Evolutionary conservation across 64 coral and sea anemone species (phyloP), one percentile per base, ranked within the genome.

Genomic region (Actinia tenebrosa): DNA sequence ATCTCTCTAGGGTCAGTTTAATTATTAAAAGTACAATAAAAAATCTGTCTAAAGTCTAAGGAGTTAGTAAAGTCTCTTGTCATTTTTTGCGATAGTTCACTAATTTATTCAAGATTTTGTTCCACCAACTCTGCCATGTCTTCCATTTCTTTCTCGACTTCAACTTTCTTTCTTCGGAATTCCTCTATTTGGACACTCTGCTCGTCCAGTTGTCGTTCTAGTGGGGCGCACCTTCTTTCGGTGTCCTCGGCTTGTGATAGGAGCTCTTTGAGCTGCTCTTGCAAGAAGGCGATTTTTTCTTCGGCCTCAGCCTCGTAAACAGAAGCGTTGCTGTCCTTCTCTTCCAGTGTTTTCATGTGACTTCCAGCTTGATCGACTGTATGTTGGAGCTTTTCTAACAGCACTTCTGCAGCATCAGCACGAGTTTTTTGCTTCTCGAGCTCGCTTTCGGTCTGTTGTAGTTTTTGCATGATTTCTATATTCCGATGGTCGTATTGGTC

Each of bases 281-380:
- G 64, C 10, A 97, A 90, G 80, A 97, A 97, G 5, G 5, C 22
- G 23, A 97, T 79, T 79, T 97, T 97, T 64, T 97, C 94, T 45
- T 97, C 94, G 22, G 77, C 90, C 10, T 88, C 80, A 16, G 77
- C 44, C 17, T 97, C 94, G 22, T 86, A 63, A 71, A 90, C 80
- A 18, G 86, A 86, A 15, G 94, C 94, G 77, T 91, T 60, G 77
- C 89, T 90, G 77, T 97, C 94, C n/a, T 93, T 97, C 61, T 56
- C 20, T 52, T 97, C 91, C 23, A 97, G 16, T 45, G 82, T 79
- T 71, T 89, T 87, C 56, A 97, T 45, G 45, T 93, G 86, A 69
- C 90, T 86, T 2, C 72, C 88, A 60, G 91, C 94, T 68, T 93
- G 84, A 16, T 60, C 55, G 30, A 93, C 72, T 62, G 83, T 87